These are phyloP conservation scores for Zaprionus africanus DNA, from an alignment of 1,140 invertebrate species.

Conservation along the genomic window DNA sequence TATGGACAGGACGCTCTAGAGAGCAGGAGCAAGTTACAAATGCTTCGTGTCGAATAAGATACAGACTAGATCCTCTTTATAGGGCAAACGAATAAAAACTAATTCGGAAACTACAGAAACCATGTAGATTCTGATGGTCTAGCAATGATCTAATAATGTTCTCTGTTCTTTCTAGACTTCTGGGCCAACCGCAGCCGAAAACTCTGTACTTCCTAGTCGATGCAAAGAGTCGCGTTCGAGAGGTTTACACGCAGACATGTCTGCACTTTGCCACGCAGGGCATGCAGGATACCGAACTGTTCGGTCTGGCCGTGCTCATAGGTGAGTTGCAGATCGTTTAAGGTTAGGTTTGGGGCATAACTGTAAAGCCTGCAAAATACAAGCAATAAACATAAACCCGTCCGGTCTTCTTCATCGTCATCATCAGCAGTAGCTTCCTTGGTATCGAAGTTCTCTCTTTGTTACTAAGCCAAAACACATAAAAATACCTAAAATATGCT, in stretches of 20 bases:
- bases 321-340: conserved; percentile 86
- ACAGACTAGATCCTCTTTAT: too few relatives aligned
- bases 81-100: too few relatives aligned
- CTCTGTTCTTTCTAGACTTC: conserved; percentile 63
- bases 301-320: conserved; percentile 92
- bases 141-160: too few relatives aligned
- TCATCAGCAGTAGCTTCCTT: conserved; percentile 51
- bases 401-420: conserved; percentile 77
- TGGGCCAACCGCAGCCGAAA: conserved; percentile 84
- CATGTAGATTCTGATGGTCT: too few relatives aligned
- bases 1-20: too few relatives aligned
- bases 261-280: conserved; percentile 90
- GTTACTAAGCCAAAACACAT: conserved; percentile 68
- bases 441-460: conserved; percentile 16
- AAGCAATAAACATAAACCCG: conserved; percentile 83
- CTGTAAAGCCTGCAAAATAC: conserved; percentile 78
- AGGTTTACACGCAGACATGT: conserved; percentile 93
- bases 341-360: conserved; percentile 19
- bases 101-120: too few relatives aligned
- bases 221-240: conserved; percentile 93
- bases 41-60: too few relatives aligned
- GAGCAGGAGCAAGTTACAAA: too few relatives aligned
- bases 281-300: conserved; percentile 92
- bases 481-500: conserved; percentile 57
- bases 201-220: conserved; percentile 85